Conservation (phyloP, 2,888 invertebrate species). For the Dasysyrphus albostriatus region DNA sequence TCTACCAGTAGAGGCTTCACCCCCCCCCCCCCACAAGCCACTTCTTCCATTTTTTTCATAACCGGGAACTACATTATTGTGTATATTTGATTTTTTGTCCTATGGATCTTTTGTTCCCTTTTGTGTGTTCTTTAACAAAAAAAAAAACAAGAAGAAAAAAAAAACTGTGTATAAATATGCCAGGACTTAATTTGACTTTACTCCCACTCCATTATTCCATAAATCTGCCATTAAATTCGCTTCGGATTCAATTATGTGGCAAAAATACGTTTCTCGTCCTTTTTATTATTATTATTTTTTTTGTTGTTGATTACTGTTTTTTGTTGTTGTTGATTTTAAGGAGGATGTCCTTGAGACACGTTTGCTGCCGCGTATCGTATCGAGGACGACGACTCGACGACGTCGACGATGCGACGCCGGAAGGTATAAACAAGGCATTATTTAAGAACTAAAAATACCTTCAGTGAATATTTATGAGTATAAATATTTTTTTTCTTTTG, state of each 20-base stretch:
- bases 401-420: conserved; percentile 12
- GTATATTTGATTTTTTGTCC: conserved; percentile 8
- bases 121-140: conserved; percentile 8
- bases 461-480: conserved; percentile 60
- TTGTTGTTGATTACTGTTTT: conserved; percentile 23
- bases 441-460: conserved; percentile 59
- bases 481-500: conserved; percentile 12
- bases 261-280: conserved; percentile 62
- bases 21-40: neutral
- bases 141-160: conserved; percentile 5
- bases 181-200: conserved; percentile 60
- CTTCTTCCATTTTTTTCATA: neutral
- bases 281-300: conserved; percentile 16
- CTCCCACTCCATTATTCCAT: conserved; percentile 23
- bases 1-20: neutral
- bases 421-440: conserved; percentile 54
- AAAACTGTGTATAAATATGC: conserved; percentile 38
- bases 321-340: conserved; percentile 26
- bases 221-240: conserved; percentile 74
- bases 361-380: conserved; percentile 15
- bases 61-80: conserved; percentile 11
- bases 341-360: conserved; percentile 67
- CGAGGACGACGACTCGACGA: conserved; percentile 1
- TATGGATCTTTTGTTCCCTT: conserved; percentile 19
- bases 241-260: conserved; percentile 74